These are phyloP conservation scores for Rhea pennata DNA, from an alignment of 2,113 vertebrate genomes.

Conservation along the genomic window DNA sequence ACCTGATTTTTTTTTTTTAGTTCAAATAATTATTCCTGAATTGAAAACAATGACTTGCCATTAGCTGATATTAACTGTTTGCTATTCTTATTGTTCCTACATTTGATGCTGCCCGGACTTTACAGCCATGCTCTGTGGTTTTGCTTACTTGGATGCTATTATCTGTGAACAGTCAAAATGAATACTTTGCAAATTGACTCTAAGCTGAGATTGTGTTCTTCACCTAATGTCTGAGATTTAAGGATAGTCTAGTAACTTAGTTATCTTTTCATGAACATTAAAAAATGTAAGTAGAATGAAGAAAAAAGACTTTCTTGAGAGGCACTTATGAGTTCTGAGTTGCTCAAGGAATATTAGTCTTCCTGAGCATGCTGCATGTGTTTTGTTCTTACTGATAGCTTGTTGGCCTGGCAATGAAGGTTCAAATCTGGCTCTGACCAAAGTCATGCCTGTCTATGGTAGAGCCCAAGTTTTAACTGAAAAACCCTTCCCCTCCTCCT, in stretches of 20 bases:
- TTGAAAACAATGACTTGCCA: not conserved
- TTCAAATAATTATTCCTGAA: slow-evolving; percentile 30
- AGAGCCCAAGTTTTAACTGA: not conserved
- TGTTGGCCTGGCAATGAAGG: not conserved
- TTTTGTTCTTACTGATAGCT: not conserved
- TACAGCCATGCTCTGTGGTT: not conserved
- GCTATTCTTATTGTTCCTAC: not conserved
- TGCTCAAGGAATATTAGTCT: not conserved
- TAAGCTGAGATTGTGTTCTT: not conserved
- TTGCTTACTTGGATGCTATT: not conserved
- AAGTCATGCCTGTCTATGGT: not conserved
- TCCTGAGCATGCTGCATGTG: not conserved
- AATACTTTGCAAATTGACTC: not conserved
- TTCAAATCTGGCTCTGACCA: not conserved
- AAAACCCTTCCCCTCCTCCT: not conserved
- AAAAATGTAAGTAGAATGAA: not conserved
- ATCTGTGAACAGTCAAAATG: not conserved
- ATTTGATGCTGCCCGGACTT: not conserved
- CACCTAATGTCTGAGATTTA: not conserved
- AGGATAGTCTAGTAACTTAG: not conserved
- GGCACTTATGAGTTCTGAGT: not conserved
- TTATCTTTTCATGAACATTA: not conserved
- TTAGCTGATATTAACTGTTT: not conserved
- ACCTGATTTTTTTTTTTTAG: not conserved
- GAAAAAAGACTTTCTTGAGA: not conserved